Percentiles rank a stretch among this genome's conserved stretches.
phyloP scores from a whole-genome alignment of 2,888 invertebrate genomes.

The Drosophila austrosaltans region DNA sequence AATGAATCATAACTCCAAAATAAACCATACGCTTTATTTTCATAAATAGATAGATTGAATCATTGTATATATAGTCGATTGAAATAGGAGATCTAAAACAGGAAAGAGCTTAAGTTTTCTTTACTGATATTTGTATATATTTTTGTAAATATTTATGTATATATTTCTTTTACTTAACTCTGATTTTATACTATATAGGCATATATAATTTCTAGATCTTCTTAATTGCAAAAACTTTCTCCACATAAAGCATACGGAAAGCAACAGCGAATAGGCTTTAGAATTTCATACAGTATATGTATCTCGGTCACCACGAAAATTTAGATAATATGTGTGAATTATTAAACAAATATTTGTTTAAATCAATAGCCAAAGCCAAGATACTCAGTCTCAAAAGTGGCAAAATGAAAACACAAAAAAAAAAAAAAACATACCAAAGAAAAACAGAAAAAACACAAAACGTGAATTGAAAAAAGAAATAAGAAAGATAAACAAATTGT shows the following conservation, averaged over 20 bases:
- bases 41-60: too few relatives aligned
- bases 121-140: too few relatives aligned
- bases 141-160: too few relatives aligned
- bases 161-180: too few relatives aligned
- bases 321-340: conserved; percentile 10
- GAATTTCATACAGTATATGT: not conserved
- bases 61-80: too few relatives aligned
- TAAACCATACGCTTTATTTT: too few relatives aligned
- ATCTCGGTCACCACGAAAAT: not conserved
- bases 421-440: conserved; percentile 8
- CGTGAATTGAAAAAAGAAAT: conserved; percentile 28
- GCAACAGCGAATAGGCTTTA: not conserved
- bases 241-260: not conserved
- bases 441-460: conserved; percentile 11
- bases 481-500: conserved; percentile 33
- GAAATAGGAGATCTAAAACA: too few relatives aligned
- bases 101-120: too few relatives aligned
- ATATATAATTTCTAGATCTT: not conserved
- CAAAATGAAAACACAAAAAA: conserved; percentile 8
- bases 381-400: conserved; percentile 31
- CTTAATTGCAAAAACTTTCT: not conserved
- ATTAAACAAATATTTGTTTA: conserved; percentile 9
- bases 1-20: too few relatives aligned
- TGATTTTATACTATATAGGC: too few relatives aligned
- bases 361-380: conserved; percentile 8